Base-by-base conservation (phyloP, 2,888 invertebrate genomes). In the Diarsia brunnea region DNA sequence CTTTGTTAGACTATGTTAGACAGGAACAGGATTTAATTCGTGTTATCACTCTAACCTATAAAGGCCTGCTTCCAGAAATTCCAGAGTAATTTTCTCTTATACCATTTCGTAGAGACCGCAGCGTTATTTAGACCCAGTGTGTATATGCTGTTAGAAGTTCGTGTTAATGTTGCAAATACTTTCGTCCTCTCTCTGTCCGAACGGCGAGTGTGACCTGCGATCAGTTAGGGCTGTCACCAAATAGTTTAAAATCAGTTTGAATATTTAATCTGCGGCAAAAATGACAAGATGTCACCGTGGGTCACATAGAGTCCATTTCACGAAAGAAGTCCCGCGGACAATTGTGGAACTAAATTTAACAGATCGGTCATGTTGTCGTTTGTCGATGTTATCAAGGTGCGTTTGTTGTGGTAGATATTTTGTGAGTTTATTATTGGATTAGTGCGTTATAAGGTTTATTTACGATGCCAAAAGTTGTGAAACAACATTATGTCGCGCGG, bases 141-240 rank as follows among this genome's bases (percentile, higher is more conserved):
- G 71, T 24, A 66, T 2, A 10, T 55, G 3, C 61, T 49, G 21
- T 78, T 58, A 78, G 14, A 12, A 19, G 24, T 43, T 27, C 67
- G 74, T 83, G 72, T 86, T 74, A 82, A 73, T 84, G 65, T 51
- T 53, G 53, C 60, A 63, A 82, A 76, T 84, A 83, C 79, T 86
- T 75, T 79, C 69, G 77, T 79, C 74, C 82, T 77, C 79, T 74
- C 70, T 79, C 72, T 66, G 38, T 38, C 61, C 68, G 47, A 74
- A 47, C 51, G 45, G 49, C 69, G 51, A 43, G 53, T 70, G 60
- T 74, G 73, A 75, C 83, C 73, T 76, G 65, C 49, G 60, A 69
- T 51, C 70, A 55, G 2, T 21, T 0, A 85, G 79, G 84, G 79
- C 45, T 79, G 68, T 45, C 76, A 49, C 45, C 0, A 45, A 16